Base-by-base conservation (phyloP, 2,888 invertebrate species). In the Ophioninae sp. region DNA sequence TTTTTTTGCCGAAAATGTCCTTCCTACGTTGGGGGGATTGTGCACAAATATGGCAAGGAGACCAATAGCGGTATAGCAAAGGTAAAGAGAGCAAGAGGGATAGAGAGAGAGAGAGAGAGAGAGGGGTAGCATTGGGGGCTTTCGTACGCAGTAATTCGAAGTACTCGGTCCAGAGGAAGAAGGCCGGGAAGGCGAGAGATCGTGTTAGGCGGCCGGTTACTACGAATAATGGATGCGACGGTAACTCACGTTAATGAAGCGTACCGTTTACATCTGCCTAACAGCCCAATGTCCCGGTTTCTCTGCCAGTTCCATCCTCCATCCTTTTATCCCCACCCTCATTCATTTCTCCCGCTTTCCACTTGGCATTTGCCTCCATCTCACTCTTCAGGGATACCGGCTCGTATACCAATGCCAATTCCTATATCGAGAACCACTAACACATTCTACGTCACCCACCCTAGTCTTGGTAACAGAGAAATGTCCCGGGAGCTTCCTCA, bases 241-340 rank as follows among this genome's bases (percentile, higher is more conserved):
- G 90, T 90, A 90, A 90, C 90, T 90, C 88, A 88, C 88, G 89
- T 89, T 90, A 90, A 90, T 90, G 89, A 90, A 90, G 89, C 90
- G 87, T 88, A 86, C 90, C 90, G 88, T 89, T 90, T 90, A 90
- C 89, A 89, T 90, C 89, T 89, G 88, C 88, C 87, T 87, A 86
- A 85, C 86, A 82, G 83, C 79, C 80, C 76, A 37, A 74, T 75
- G 67, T 71, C 79, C 81, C 39, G 65, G 77, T 77, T 85, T 78
- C 83, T 86, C 79, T 68, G 58, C 67, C 78, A 30, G 82, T 74
- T 71, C 44, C 30, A 63, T 63, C 77, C 61, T 39, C 69, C n/a
- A 63, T 61, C 67, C 69, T 78, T 78, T 78, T 69, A 69, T 63
- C 63, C 59, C 69, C 41, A 51, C 63, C n/a, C 72, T 64, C 58